Base-by-base conservation (phyloP, 2,888 invertebrate genomes). In the Drosophila kuntzei region DNA sequence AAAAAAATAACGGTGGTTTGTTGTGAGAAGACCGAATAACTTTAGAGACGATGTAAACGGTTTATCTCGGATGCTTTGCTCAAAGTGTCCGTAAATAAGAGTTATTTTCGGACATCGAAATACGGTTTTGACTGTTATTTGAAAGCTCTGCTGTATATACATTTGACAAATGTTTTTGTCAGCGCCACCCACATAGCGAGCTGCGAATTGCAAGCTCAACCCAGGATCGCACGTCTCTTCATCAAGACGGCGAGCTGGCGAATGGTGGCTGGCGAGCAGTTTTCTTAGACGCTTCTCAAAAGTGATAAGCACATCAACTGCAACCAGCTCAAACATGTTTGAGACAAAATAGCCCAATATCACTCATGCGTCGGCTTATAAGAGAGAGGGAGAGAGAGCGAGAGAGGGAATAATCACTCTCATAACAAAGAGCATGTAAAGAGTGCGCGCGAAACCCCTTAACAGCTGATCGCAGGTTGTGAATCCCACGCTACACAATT, bases 311-410 rank as follows among this genome's bases (percentile, higher is more conserved):
- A 66, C 58, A 16, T 46, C 68, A 64, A 43, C 72, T 54, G 64
- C 76, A 77, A 61, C n/a, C 68, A 39, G 32, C 29, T 80, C 81
- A 18, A 80, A 80, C 80, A 80, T 80, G 80, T 80, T 80, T 60
- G 73, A 80, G 71, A 41, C 39, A 57, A 76, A 80, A 68, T 12
- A 8, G 61, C 20, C 25, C 16, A 70, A 80, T 62, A 44, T 43
- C 68, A 36, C 79, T 79, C 79, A 77, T 72, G 49, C 59, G 43
- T 8, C 25, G 16, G 25, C 14, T 16, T 3, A 11, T 12, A n/a
- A n/a, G n/a, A n/a, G n/a, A n/a, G n/a, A n/a, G n/a, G n/a, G 34
- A 18, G 36, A 36, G 36, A 32, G 9, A 32, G 29, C 4, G 34
- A 49, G 44, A 9, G 29, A 16, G 37, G 25, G 50, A 27, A 29